Conservation (phyloP, 2,113 vertebrate species). For the Cygnus atratus region DNA sequence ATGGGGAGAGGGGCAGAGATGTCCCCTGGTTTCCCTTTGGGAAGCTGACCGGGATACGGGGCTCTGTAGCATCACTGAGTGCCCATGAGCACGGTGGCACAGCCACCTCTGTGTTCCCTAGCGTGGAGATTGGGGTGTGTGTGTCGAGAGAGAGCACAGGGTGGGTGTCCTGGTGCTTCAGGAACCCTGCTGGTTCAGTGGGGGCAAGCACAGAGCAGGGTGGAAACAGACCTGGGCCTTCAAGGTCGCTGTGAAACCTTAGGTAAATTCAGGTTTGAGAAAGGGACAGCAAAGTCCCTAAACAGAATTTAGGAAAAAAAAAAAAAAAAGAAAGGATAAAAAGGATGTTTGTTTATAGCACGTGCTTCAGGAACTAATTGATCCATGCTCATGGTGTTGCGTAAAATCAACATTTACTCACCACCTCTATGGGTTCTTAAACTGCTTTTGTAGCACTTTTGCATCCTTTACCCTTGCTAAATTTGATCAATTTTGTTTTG, state of each 20-base stretch:
- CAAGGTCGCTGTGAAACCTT: neutral
- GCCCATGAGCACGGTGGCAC: neutral
- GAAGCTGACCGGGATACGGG: neutral
- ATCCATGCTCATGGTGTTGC: neutral
- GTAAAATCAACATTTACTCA: neutral
- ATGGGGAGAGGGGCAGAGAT: neutral
- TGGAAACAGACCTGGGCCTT: neutral
- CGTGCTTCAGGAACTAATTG: neutral
- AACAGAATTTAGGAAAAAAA: neutral
- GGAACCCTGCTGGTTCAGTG: accelerated
- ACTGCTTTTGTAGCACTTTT: neutral
- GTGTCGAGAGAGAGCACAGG: accelerated
- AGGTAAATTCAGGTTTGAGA: neutral
- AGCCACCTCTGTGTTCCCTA: neutral
- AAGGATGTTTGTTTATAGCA: neutral
- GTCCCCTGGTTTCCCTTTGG: neutral
- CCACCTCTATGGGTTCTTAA: neutral
- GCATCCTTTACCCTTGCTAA: neutral
- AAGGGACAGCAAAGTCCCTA: neutral
- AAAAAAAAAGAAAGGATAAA: no score
- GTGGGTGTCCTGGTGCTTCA: neutral
- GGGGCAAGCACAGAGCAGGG: neutral
- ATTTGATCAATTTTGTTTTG: neutral
- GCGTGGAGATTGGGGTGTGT: accelerated
- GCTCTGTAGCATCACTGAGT: neutral